Conservation (phyloP, 1,140 invertebrate genomes). For the Drosophila lacteicornis region DNA sequence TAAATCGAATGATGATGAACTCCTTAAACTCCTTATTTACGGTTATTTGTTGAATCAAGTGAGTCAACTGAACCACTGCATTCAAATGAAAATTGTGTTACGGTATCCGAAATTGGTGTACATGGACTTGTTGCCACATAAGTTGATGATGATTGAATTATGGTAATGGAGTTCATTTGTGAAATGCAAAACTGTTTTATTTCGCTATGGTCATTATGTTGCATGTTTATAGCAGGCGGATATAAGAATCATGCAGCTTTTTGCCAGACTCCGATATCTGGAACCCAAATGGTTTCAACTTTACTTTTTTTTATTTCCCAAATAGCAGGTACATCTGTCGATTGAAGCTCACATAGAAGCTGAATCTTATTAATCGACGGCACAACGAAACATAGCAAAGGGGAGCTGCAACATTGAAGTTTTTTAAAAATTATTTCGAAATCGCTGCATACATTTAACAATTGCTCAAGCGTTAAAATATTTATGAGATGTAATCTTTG, state of each 20-base stretch:
- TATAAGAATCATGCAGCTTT: conserved; percentile 27
- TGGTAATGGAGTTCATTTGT: conserved; percentile 18
- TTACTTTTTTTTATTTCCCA: conserved; percentile 20
- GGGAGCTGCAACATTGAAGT: conserved; percentile 19
- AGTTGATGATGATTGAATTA: conserved; percentile 6
- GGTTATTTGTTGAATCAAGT: neutral
- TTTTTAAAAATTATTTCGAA: conserved; percentile 23
- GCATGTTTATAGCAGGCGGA: conserved; percentile 31
- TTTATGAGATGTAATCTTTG: conserved; percentile 27
- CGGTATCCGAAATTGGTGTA: conserved; percentile 5
- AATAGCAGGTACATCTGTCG: conserved; percentile 1
- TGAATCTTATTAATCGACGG: conserved; percentile 23
- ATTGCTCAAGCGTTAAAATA: conserved; percentile 5
- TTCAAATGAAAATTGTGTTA: conserved; percentile 7
- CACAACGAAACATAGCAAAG: conserved; percentile 21
- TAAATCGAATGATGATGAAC: too few species aligned
- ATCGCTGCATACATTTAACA: conserved; percentile 9
- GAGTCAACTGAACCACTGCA: conserved; percentile 10
- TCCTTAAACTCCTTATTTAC: too few species aligned
- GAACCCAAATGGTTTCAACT: too few species aligned
- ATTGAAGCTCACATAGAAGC: conserved; percentile 1
- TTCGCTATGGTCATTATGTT: conserved; percentile 1
- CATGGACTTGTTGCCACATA: conserved; percentile 5
- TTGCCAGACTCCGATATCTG: too few species aligned
- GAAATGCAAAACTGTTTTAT: conserved; percentile 19